Base-by-base conservation (phyloP, 2,113 vertebrate species). In the Oenanthe oenanthe region DNA sequence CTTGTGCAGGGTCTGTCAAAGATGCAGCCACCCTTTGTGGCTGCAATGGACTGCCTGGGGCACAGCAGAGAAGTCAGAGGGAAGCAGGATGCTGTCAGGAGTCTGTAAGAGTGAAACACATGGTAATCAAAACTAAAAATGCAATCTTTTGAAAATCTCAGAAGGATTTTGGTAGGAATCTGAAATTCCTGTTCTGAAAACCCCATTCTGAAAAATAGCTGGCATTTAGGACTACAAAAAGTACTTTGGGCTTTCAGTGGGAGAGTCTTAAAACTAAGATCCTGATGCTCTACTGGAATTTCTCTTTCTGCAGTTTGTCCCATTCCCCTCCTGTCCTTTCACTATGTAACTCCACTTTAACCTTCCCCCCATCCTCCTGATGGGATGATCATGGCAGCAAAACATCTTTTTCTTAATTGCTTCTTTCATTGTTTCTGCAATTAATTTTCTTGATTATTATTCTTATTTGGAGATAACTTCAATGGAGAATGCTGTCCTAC, bases 91-190 rank as follows among this genome's bases (percentile, higher is more conserved):
- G 45, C 38, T 73, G 28, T 10, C 54, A 76, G 67, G 63, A 81
- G 29, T 38, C 34, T 5, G 0, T 26, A 25, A 72, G 45, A 4
- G 0, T 43, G 43, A 85, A 82, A 60, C 3, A 66, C 0, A 1
- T 4, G 68, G 40, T 25, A 70, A 70, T 20, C 6, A 48, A 57
- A 38, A 25, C 4, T 29, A 51, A 42, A 51, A 78, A 42, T 17
- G 11, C 34, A 48, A 79, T 21, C 7, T 80, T 78, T 51, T 9
- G 2, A 60, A 92, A 78, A 67, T 24, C 34, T n/a, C n/a, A 17
- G 36, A 61, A 82, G 14, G 50, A 66, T 66, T 73, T 65, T 65
- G 22, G 38, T 45, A 65, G 26, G 16, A 66, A 79, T 36, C 26
- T 0, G 2, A 66, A 66, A 36, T 31, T 56, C n/a, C 16, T 12